Percentiles rank a stretch among this genome's conserved stretches.
These are phyloP conservation scores for Ceriagrion tenellum DNA, from an alignment of 2,888 invertebrate species.

Conservation along the genomic window DNA sequence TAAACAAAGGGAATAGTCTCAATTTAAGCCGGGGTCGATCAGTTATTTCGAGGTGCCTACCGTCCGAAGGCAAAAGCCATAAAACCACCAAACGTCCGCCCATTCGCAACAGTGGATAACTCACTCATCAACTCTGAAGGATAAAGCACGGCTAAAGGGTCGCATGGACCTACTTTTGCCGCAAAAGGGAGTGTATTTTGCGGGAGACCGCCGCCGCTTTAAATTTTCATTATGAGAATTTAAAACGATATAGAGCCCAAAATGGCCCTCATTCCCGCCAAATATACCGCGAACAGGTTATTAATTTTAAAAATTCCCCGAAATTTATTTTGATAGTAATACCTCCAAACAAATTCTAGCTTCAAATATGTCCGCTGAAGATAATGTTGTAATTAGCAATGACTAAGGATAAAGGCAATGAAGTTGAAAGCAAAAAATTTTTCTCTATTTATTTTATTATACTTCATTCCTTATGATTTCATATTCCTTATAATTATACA, in stretches of 20 bases:
- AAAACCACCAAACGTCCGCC: background rate
- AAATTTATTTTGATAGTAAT: too few species aligned
- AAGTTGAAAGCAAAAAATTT: too few species aligned
- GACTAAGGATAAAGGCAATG: too few species aligned
- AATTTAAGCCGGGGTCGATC: background rate
- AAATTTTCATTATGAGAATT: background rate
- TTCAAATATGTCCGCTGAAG: too few species aligned
- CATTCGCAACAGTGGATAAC: background rate
- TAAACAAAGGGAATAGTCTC: background rate
- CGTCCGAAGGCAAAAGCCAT: background rate
- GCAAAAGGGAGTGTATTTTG: background rate
- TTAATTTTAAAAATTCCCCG: background rate
- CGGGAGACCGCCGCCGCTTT: background rate
- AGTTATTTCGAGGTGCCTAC: background rate
- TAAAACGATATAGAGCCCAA: background rate
- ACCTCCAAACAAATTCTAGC: too few species aligned
- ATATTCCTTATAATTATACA: too few species aligned
- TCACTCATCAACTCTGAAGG: background rate
- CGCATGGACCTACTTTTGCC: background rate
- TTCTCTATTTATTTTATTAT: too few species aligned
- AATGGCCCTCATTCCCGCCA: background rate
- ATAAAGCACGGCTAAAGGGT: background rate
- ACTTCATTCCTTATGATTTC: too few species aligned
- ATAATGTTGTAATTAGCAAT: too few species aligned
- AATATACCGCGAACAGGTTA: background rate